These are phyloP conservation scores for Aurelia aurita DNA, from an alignment of 30 jellyfish, hydroid and myxozoan genomes.

Conservation along the genomic window DNA sequence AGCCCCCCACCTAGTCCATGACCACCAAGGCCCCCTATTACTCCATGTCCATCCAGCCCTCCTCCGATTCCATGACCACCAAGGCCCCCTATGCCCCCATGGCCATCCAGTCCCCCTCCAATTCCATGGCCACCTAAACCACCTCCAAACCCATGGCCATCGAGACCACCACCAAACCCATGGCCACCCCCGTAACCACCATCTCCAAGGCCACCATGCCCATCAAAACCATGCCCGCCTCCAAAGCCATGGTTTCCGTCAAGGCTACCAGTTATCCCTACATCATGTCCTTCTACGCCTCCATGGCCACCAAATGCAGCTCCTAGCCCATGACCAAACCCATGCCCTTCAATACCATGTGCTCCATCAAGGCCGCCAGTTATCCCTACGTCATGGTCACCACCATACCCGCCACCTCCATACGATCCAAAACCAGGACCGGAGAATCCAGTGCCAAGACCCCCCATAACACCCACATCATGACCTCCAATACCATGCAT, in stretches of 20 bases:
- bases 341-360: conserved; percentile 25
- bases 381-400: conserved; percentile 2
- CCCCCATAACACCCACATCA: conserved; percentile 16
- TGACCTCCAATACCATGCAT: conserved; percentile 3
- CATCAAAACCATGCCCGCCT: conserved; percentile 52
- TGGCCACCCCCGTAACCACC: conserved; percentile 7
- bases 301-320: conserved; percentile 22
- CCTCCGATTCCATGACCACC: conserved; percentile 62
- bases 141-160: conserved; percentile 22
- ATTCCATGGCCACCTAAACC: conserved; percentile 30
- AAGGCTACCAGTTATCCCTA: background rate
- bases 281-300: background rate
- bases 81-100: conserved; percentile 28
- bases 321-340: conserved; percentile 35
- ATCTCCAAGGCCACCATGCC: conserved; percentile 34
- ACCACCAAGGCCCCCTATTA: conserved; percentile 43
- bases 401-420: conserved; percentile 11
- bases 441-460: background rate
- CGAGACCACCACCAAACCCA: conserved; percentile 50
- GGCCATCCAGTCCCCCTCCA: conserved; percentile 28
- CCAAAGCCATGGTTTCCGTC: conserved; percentile 12
- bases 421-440: background rate
- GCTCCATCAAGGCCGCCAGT: conserved; percentile 25
- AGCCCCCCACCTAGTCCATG: conserved; percentile 7
- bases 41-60: conserved; percentile 22